Evolutionary conservation across 2,888 invertebrate genomes (phyloP).

Genomic region (Machimus atricapillus): DNA sequence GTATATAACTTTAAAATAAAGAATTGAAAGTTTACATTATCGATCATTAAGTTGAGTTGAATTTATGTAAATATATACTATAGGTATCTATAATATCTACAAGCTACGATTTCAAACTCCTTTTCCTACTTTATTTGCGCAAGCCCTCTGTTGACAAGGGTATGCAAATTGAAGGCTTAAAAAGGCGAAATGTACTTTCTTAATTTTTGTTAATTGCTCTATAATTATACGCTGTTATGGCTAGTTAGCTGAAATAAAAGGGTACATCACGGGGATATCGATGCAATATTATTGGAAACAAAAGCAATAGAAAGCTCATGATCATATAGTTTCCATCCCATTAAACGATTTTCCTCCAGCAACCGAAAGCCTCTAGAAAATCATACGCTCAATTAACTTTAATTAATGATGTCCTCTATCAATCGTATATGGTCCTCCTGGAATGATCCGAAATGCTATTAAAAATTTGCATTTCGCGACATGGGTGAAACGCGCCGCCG

Average conservation of each 20-base stretch:
- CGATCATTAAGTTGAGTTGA: no score
- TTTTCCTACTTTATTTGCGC: no score
- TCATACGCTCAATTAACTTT: neutral
- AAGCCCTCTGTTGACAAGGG: no score
- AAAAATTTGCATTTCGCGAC: slow-evolving; percentile 21
- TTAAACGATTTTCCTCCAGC: neutral
- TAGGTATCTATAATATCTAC: no score
- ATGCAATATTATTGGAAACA: neutral
- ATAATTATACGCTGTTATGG: no score
- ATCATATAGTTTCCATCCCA: neutral
- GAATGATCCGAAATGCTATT: neutral
- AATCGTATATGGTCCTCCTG: neutral
- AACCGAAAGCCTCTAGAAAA: neutral
- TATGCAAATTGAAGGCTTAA: neutral
- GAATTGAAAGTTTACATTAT: no score
- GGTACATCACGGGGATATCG: neutral
- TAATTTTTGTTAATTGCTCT: neutral
- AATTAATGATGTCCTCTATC: neutral
- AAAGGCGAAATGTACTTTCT: neutral
- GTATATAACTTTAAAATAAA: no score
- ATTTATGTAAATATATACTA: no score
- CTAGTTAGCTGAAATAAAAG: neutral
- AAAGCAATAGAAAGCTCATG: neutral
- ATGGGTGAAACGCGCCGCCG: neutral
- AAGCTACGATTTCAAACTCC: no score